phyloP scores from a whole-genome alignment of 2,888 invertebrate species.

The Phaedon cochleariae region DNA sequence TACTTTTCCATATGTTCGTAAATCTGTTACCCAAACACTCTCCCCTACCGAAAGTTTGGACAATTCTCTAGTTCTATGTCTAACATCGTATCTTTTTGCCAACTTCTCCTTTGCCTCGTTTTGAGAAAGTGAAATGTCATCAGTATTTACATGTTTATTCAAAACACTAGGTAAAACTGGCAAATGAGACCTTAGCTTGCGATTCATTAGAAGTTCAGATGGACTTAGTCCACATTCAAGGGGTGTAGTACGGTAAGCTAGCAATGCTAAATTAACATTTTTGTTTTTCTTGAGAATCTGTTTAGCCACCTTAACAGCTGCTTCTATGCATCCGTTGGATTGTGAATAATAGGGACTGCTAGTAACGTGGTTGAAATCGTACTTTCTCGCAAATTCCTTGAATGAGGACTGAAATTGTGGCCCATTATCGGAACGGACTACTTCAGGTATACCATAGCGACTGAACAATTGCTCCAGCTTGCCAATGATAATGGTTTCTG shows the following conservation, averaged over 20 bases:
- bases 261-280: slow-evolving; percentile 19
- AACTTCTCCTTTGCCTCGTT: slow-evolving; percentile 1
- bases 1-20: not conserved
- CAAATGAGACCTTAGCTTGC: slow-evolving; percentile 12
- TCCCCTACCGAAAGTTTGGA: not conserved
- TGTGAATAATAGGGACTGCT: no score
- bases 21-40: not conserved
- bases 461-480: slow-evolving; percentile 40
- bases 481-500: slow-evolving; percentile 30
- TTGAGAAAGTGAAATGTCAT: not conserved
- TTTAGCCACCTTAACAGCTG: slow-evolving; percentile 25
- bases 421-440: no score
- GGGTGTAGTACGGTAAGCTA: slow-evolving; percentile 25
- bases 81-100: not conserved
- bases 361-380: slow-evolving; percentile 26
- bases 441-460: slow-evolving; percentile 45
- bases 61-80: slow-evolving; percentile 4
- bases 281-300: slow-evolving; percentile 22
- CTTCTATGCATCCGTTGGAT: no score
- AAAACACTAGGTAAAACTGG: slow-evolving; percentile 6
- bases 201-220: slow-evolving; percentile 5
- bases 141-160: not conserved
- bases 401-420: slow-evolving; percentile 42
- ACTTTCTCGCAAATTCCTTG: slow-evolving; percentile 25
- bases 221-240: slow-evolving; percentile 21